These are phyloP conservation scores for Ranitomeya imitator DNA, from an alignment of 2,113 vertebrate genomes.

Conservation along the genomic window DNA sequence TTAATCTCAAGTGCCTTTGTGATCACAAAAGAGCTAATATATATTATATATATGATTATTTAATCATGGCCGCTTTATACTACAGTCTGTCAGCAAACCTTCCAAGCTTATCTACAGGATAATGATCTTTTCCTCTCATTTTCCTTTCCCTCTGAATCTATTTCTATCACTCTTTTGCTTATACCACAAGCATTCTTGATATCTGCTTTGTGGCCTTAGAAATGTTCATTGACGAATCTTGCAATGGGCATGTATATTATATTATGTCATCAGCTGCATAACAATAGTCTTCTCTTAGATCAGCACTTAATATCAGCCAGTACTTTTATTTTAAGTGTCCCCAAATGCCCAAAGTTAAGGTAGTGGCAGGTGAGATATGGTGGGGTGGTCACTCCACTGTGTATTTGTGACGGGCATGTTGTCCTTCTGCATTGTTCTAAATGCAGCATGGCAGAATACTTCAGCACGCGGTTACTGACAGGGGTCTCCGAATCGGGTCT, in stretches of 20 bases:
- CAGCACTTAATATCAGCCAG: slow-evolving; percentile 21
- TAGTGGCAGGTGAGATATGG: neutral
- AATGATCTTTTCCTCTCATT: neutral
- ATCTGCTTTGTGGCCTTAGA: neutral
- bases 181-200: neutral
- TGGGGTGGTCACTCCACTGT: neutral
- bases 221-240: neutral
- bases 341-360: neutral
- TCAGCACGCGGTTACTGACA: neutral
- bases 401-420: neutral
- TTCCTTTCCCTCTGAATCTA: no score
- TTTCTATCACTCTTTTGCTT: neutral
- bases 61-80: neutral
- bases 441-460: slow-evolving; percentile 10
- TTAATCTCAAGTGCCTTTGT: neutral
- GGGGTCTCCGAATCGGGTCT: neutral
- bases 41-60: neutral
- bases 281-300: neutral
- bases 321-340: slow-evolving; percentile 10
- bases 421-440: slow-evolving; percentile 43
- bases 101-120: neutral
- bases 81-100: neutral
- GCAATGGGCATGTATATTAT: neutral
- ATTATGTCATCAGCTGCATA: neutral
- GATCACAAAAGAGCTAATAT: neutral